A percentile compares a stretch with the other conserved stretches of the same genome.
Conservation (phyloP, 2,797 vertebrate genomes). For the Rousettus madagascariensis region DNA sequence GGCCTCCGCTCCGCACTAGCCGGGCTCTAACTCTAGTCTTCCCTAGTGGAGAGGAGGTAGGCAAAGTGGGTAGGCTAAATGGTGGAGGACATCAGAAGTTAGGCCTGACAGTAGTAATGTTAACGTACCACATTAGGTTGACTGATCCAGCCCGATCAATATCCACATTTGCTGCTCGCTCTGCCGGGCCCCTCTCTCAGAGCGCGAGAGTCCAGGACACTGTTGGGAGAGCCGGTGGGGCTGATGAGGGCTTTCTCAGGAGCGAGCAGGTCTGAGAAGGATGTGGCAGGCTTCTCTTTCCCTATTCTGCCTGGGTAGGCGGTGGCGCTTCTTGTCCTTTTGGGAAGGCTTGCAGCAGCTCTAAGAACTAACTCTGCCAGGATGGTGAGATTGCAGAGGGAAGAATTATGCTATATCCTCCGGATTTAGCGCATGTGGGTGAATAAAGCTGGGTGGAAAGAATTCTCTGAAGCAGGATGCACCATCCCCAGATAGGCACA, state of each 20-base stretch:
- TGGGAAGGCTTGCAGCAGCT: not conserved
- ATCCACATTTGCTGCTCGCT: not conserved
- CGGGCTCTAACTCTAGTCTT: not conserved
- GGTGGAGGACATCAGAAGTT: not conserved
- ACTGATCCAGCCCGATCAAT: not conserved
- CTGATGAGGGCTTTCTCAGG: not conserved
- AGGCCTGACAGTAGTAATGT: not conserved
- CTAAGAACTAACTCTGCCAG: not conserved
- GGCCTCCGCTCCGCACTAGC: rapidly evolving
- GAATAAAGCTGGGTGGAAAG: not conserved
- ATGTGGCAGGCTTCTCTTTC: not conserved
- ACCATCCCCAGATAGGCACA: not conserved
- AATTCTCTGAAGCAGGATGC: not conserved
- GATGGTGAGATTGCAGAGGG: not conserved
- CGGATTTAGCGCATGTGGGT: not conserved
- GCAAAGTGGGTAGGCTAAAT: not conserved
- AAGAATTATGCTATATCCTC: not conserved
- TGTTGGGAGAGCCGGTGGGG: not conserved
- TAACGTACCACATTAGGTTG: not conserved
- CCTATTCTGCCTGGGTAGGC: not conserved
- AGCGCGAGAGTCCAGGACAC: not conserved
- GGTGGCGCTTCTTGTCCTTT: not conserved
- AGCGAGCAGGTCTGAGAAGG: not conserved
- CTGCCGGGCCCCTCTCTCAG: not conserved
- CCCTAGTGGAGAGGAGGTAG: not conserved